Percentiles rank a stretch among this genome's conserved stretches.
phyloP scores from a whole-genome alignment of 2,888 invertebrate species.

The Brenthis ino region DNA sequence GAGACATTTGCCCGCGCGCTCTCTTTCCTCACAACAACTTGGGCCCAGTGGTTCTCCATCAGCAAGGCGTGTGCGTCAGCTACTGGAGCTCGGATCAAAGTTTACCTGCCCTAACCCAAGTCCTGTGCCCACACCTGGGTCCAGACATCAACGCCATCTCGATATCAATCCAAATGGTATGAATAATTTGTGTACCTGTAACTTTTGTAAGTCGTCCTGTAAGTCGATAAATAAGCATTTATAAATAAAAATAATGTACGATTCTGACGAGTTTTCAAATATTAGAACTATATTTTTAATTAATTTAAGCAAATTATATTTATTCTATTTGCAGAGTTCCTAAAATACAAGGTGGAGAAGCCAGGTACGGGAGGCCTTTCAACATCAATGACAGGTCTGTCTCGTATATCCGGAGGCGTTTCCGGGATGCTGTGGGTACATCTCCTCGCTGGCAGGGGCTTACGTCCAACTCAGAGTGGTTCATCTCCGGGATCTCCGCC shows the following conservation, averaged over 20 bases:
- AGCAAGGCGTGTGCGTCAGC: slow-evolving; percentile 90
- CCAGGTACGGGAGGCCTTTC: slow-evolving; percentile 81
- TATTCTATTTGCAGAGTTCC: slow-evolving; percentile 85
- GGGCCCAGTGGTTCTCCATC: slow-evolving; percentile 85
- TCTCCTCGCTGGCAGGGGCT: slow-evolving; percentile 92
- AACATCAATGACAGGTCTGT: slow-evolving; percentile 80
- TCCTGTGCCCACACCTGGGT: slow-evolving; percentile 89
- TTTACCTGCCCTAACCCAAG: slow-evolving; percentile 86
- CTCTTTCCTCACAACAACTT: slow-evolving; percentile 88
- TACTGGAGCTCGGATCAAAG: slow-evolving; percentile 86
- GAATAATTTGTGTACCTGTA: background rate
- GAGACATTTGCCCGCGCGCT: slow-evolving; percentile 86
- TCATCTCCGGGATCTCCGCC: slow-evolving; percentile 88
- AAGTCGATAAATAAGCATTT: no score
- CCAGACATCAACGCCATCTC: slow-evolving; percentile 89
- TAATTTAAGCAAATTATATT: background rate
- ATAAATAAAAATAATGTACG: no score
- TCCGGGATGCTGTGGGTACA: slow-evolving; percentile 96
- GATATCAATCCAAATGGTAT: slow-evolving; percentile 94
- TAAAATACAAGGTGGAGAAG: slow-evolving; percentile 95
- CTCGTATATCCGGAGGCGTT: slow-evolving; percentile 80
- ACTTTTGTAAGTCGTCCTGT: background rate
- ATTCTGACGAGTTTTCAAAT: no score
- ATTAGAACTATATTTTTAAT: no score
- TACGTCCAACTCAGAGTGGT: slow-evolving; percentile 87